These are phyloP conservation scores for Varecia variegata DNA, from an alignment of 2,797 vertebrate species.

Conservation along the genomic window DNA sequence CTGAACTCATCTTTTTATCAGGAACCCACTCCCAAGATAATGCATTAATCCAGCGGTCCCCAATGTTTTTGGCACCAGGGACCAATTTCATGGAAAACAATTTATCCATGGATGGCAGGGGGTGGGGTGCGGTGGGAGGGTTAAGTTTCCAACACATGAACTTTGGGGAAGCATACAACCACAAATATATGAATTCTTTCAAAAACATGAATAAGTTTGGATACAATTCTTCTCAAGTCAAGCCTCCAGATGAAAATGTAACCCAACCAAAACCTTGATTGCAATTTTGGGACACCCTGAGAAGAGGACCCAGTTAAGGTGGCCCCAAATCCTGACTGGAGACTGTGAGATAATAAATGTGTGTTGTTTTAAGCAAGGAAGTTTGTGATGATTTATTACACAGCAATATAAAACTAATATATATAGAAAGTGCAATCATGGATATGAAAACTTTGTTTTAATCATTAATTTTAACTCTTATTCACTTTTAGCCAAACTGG, in stretches of 20 bases:
- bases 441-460: constrained; percentile 15
- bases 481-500: neutral
- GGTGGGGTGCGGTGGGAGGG: too few relatives aligned
- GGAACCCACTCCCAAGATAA: neutral
- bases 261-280: neutral
- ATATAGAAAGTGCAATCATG: neutral
- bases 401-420: neutral
- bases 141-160: neutral
- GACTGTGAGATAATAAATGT: neutral
- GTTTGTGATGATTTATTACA: neutral
- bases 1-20: neutral
- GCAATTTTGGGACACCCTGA: neutral
- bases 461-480: constrained; percentile 26
- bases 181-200: neutral
- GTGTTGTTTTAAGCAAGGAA: neutral
- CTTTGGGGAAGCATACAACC: neutral
- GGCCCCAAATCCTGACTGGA: neutral
- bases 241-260: neutral
- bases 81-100: too few relatives aligned
- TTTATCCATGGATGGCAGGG: too few relatives aligned
- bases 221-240: neutral
- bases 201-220: neutral
- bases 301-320: neutral
- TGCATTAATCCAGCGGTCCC: neutral
- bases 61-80: too few relatives aligned